Evolutionary conservation across 2,113 vertebrate genomes (phyloP).

Genomic region (Corynorhinus townsendii): DNA sequence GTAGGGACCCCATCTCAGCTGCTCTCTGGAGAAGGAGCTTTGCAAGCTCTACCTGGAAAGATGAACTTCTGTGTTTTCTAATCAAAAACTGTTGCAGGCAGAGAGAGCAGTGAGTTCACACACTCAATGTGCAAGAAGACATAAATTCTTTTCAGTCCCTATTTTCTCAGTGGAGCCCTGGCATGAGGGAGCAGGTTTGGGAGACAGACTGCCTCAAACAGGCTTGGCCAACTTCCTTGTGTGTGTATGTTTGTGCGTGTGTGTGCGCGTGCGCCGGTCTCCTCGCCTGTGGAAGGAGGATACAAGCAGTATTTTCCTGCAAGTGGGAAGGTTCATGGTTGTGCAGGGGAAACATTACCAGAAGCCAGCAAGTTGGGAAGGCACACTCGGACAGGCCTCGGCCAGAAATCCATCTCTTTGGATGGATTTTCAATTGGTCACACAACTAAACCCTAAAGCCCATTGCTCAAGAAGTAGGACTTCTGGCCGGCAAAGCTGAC

Average conservation of each 20-base stretch:
- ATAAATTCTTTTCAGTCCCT: accelerated
- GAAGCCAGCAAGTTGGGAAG: accelerated
- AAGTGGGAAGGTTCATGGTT: not conserved
- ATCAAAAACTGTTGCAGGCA: not conserved
- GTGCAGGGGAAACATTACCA: accelerated
- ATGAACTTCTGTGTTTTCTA: not conserved
- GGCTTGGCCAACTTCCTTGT: too few species aligned
- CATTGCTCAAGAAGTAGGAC: not conserved
- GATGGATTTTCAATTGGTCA: not conserved
- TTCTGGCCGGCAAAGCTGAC: too few species aligned
- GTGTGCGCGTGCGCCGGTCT: not conserved
- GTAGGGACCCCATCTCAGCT: not conserved
- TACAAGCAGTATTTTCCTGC: accelerated
- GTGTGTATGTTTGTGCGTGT: not conserved
- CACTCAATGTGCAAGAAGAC: not conserved
- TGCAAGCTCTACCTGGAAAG: not conserved
- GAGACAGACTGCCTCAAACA: not conserved
- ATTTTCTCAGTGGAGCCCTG: not conserved
- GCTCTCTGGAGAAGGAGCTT: not conserved
- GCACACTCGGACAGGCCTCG: accelerated
- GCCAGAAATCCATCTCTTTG: not conserved
- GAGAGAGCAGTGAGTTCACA: not conserved
- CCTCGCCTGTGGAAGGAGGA: not conserved
- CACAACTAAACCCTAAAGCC: not conserved
- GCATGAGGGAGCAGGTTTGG: not conserved